Conservation (phyloP, 1,140 invertebrate genomes). For the Radopholus similis region DNA sequence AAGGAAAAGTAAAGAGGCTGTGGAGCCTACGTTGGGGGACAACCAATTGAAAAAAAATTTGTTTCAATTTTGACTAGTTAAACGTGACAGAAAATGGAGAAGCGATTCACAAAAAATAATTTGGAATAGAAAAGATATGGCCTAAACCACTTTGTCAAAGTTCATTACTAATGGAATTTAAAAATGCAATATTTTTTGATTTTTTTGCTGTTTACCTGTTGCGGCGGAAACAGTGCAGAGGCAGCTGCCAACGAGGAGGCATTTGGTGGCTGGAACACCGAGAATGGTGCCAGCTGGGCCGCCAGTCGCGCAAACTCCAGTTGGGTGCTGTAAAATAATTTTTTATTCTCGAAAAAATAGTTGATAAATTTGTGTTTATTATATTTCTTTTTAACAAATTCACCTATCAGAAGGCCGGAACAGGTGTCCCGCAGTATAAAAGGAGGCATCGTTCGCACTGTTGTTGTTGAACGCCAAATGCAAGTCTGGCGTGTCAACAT, state of each 20-base stretch:
- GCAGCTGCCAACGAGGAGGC: background rate
- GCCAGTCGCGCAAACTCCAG: slow-evolving; percentile 14
- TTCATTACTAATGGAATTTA: background rate
- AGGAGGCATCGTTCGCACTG: background rate
- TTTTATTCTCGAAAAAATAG: background rate
- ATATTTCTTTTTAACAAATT: no score
- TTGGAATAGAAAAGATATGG: no score
- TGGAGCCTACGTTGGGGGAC: no score
- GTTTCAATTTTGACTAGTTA: no score
- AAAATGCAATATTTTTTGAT: background rate
- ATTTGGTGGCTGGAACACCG: background rate
- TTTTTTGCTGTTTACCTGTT: background rate
- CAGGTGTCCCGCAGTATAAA: background rate
- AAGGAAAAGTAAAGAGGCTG: no score
- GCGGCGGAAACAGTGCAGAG: background rate
- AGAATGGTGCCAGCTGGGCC: slow-evolving; percentile 11
- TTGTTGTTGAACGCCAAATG: no score
- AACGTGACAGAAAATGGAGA: no score
- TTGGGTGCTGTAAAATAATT: background rate
- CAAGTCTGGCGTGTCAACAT: no score
- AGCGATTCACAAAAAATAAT: no score
- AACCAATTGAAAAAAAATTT: no score
- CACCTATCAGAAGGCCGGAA: background rate
- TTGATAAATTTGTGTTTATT: background rate
- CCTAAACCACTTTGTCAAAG: no score